These are phyloP conservation scores for Prunella himalayana DNA, from an alignment of 2,113 vertebrate genomes.

Conservation along the genomic window DNA sequence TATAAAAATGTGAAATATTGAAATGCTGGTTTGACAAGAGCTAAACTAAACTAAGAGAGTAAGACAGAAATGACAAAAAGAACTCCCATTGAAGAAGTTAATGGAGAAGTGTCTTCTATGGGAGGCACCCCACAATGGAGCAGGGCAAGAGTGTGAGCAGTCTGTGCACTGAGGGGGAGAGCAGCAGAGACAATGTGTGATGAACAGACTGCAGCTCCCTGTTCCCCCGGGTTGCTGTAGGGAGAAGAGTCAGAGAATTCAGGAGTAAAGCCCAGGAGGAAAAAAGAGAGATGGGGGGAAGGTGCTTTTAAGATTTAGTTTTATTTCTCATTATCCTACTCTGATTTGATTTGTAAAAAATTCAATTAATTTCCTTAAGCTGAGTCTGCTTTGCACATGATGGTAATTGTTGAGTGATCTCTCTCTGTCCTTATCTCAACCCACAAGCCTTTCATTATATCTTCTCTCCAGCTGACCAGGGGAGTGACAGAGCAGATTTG, in stretches of 20 bases:
- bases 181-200: background rate
- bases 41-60: background rate
- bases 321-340: background rate
- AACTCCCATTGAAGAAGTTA: background rate
- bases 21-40: background rate
- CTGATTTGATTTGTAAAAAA: background rate
- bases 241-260: background rate
- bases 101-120: background rate
- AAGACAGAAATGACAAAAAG: background rate
- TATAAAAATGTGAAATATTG: background rate
- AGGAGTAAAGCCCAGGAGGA: background rate
- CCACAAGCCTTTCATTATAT: background rate
- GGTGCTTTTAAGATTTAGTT: background rate
- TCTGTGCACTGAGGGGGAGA: rapidly evolving
- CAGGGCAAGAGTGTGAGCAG: background rate
- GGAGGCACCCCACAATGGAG: background rate
- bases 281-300: background rate
- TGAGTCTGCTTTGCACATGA: background rate
- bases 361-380: background rate
- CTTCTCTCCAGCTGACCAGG: background rate
- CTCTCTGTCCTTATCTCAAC: background rate
- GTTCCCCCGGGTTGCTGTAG: background rate
- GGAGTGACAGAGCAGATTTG: background rate
- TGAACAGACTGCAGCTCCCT: background rate
- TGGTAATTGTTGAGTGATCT: background rate